Conservation (phyloP, 2,797 vertebrate species). For the Pangasius larnaudii region DNA sequence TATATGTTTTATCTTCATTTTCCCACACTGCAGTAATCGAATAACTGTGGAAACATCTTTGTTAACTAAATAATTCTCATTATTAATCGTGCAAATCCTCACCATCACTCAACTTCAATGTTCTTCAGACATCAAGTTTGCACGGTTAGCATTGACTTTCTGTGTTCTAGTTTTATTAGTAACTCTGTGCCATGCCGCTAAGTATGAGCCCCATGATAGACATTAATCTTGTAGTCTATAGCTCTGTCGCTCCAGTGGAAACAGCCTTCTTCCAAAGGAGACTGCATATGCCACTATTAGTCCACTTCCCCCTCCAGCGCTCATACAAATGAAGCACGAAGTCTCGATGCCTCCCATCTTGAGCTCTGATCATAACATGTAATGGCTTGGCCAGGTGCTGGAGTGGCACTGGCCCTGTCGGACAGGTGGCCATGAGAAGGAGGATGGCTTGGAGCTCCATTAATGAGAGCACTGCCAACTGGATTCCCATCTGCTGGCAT, state of each 20-base stretch:
- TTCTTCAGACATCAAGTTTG: not conserved
- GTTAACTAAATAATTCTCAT: not conserved
- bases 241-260: constrained; percentile 38
- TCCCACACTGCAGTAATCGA: not conserved
- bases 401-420: constrained; percentile 77
- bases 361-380: constrained; percentile 75
- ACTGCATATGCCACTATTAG: constrained; percentile 62
- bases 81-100: constrained; percentile 3
- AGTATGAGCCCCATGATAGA: not conserved
- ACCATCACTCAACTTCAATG: not conserved
- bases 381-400: constrained; percentile 75
- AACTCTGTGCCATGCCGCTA: constrained; percentile 23
- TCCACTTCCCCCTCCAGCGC: constrained; percentile 59
- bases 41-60: not conserved
- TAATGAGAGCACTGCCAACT: constrained; percentile 76
- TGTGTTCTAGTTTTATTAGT: constrained; percentile 21
- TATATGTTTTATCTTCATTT: not conserved
- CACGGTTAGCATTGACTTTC: constrained; percentile 6
- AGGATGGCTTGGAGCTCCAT: constrained; percentile 70
- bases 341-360: constrained; percentile 69
- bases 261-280: constrained; percentile 57
- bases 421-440: constrained; percentile 75
- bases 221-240: constrained; percentile 34
- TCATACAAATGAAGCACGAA: constrained; percentile 69
- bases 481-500: constrained; percentile 77